A percentile compares a stretch with the other conserved stretches of the same genome.
Conservation (phyloP, 1,140 invertebrate species). For the Brachionus paranguensis region DNA sequence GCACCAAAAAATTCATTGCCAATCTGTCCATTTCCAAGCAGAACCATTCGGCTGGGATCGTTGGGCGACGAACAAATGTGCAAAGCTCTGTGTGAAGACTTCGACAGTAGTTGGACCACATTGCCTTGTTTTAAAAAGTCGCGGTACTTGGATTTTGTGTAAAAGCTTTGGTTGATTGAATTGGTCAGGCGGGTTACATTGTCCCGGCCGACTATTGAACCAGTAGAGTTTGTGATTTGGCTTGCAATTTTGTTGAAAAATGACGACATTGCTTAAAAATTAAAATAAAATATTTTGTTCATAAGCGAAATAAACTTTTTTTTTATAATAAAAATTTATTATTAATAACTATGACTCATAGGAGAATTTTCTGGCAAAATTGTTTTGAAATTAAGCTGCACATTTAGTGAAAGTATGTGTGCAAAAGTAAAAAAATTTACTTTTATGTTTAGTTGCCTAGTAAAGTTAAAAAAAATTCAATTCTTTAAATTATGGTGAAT, state of each 20-base stretch:
- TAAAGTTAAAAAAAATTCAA: neutral
- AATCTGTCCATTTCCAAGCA: constrained; percentile 33
- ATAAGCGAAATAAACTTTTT: neutral
- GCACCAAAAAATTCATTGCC: neutral
- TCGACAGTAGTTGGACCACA: neutral
- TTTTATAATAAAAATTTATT: constrained; percentile 9
- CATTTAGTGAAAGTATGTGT: neutral
- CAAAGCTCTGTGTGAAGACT: neutral
- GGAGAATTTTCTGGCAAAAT: neutral
- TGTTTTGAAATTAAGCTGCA: neutral
- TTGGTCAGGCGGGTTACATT: constrained; percentile 7
- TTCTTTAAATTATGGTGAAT: neutral
- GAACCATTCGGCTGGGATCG: neutral
- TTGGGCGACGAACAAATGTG: constrained; percentile 25
- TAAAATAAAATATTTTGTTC: neutral
- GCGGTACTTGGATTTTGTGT: neutral
- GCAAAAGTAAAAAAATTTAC: neutral
- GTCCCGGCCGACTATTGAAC: neutral
- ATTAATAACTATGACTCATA: neutral
- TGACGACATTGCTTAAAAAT: neutral
- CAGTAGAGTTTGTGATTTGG: neutral
- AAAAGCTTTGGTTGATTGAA: neutral
- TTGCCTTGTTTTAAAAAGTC: constrained; percentile 30
- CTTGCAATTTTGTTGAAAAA: constrained; percentile 35
- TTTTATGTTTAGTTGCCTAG: neutral